Conservation (phyloP, 2,888 invertebrate genomes). For the Sinohyriopsis cumingii region DNA sequence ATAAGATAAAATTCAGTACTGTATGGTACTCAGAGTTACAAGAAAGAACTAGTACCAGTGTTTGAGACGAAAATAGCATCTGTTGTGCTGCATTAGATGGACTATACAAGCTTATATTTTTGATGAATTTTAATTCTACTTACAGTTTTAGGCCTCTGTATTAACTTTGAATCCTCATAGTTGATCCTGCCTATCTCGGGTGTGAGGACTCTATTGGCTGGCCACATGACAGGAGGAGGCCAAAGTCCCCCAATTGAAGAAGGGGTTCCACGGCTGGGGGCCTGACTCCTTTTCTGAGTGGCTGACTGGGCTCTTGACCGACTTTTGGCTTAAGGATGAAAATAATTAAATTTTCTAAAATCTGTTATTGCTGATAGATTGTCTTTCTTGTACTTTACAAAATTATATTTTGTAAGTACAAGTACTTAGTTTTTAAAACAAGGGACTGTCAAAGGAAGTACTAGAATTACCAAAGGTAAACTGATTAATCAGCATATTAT, state of each 20-base stretch:
- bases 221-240: slow-evolving; percentile 60
- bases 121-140: slow-evolving; percentile 17
- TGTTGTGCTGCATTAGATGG: too few relatives aligned
- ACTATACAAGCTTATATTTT: too few relatives aligned
- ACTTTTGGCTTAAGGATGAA: slow-evolving; percentile 7
- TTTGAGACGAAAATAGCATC: too few relatives aligned
- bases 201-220: slow-evolving; percentile 57
- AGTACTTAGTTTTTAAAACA: too few relatives aligned
- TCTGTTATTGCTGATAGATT: too few relatives aligned
- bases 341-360: too few relatives aligned
- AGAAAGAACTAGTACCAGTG: background rate
- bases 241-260: slow-evolving; percentile 47
- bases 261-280: slow-evolving; percentile 45
- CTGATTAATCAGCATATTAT: too few relatives aligned
- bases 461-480: too few relatives aligned
- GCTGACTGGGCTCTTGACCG: slow-evolving; percentile 55
- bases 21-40: background rate
- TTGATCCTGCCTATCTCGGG: slow-evolving; percentile 49
- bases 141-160: slow-evolving; percentile 69
- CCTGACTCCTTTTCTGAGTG: slow-evolving; percentile 26
- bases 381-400: too few relatives aligned
- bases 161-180: slow-evolving; percentile 52
- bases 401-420: too few relatives aligned
- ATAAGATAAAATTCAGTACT: background rate
- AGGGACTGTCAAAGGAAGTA: too few relatives aligned